A percentile compares a stretch with the other conserved stretches of the same genome.
phyloP scores from a whole-genome alignment of 2,797 vertebrate species.

The Poliocrania exsul region DNA sequence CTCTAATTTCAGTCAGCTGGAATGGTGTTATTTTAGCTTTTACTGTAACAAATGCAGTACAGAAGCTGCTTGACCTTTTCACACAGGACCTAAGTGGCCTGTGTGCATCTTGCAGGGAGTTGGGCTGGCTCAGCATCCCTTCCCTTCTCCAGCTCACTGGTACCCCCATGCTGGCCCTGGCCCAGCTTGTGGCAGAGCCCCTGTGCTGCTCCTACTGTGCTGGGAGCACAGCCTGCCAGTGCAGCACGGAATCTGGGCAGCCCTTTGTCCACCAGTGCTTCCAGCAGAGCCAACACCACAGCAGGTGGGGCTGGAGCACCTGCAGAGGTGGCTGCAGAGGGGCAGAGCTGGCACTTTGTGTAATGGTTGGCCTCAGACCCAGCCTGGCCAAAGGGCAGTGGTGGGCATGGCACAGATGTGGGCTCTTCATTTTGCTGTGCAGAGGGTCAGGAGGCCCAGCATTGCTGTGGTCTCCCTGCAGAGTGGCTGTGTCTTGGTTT shows the following conservation, averaged over 20 bases:
- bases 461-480: neutral
- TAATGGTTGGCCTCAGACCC: neutral
- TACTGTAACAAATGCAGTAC: neutral
- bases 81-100: accelerated
- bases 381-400: neutral
- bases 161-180: neutral
- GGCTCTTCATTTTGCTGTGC: neutral
- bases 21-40: neutral
- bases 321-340: neutral
- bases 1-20: neutral
- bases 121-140: neutral
- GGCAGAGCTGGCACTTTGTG: neutral
- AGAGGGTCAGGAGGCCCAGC: neutral
- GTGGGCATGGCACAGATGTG: neutral
- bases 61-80: neutral
- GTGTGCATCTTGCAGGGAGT: neutral
- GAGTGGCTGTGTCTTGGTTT: neutral
- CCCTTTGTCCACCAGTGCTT: neutral
- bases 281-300: neutral
- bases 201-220: neutral
- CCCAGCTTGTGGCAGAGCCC: neutral
- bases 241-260: neutral
- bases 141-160: neutral
- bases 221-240: accelerated
- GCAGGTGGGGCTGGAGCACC: neutral